These are phyloP conservation scores for Ellobium chinense DNA, from an alignment of 2,888 invertebrate genomes.

Conservation along the genomic window DNA sequence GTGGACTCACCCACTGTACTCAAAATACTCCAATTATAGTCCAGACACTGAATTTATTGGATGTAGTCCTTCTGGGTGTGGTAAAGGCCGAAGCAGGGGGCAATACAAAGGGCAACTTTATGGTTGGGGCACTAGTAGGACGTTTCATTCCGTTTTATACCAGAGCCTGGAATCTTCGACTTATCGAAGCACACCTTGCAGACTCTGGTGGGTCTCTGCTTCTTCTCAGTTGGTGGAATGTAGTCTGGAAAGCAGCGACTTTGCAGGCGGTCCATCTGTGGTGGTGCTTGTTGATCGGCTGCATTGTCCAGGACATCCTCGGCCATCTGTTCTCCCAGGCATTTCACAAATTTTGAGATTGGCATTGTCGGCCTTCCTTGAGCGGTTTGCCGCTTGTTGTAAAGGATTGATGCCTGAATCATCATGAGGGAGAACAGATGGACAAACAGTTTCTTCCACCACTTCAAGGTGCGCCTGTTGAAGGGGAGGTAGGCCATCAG, in stretches of 20 bases:
- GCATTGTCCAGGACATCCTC: background rate
- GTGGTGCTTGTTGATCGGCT: background rate
- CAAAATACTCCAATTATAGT: too few species aligned
- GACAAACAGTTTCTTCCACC: slow-evolving; percentile 38
- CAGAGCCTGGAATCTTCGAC: background rate
- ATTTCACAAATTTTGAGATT: background rate
- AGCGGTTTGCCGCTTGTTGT: background rate
- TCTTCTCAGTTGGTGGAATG: background rate
- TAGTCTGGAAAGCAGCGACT: background rate
- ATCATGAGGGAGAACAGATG: too few species aligned
- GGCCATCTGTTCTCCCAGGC: background rate
- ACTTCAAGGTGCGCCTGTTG: slow-evolving; percentile 35
- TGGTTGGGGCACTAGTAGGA: too few species aligned
- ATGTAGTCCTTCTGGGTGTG: too few species aligned
- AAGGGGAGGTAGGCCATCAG: slow-evolving; percentile 23
- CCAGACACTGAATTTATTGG: too few species aligned
- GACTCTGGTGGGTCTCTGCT: background rate
- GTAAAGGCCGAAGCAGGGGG: too few species aligned
- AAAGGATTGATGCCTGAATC: too few species aligned
- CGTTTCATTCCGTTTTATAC: background rate
- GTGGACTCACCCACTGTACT: too few species aligned
- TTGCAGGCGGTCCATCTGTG: background rate
- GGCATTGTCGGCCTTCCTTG: background rate
- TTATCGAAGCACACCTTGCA: background rate
- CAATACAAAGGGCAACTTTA: too few species aligned